phyloP scores from a whole-genome alignment of 35 echinoderm and acorn worm species.

The Stichopus chloronotus region DNA sequence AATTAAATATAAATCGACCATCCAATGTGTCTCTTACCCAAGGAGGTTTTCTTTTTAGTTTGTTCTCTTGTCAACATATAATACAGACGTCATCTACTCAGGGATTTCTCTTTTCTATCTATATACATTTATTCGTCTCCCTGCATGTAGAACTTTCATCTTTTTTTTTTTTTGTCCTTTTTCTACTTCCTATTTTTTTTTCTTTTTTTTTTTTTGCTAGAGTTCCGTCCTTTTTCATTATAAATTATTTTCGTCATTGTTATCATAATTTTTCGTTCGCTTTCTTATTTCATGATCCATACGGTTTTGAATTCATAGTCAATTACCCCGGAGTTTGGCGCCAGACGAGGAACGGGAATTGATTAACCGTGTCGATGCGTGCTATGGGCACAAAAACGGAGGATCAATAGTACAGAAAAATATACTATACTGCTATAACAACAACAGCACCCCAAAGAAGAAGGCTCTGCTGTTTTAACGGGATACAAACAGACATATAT shows the following conservation, averaged over 20 bases:
- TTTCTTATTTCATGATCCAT: constrained; percentile 5
- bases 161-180: neutral
- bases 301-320: constrained; percentile 14
- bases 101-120: too few relatives aligned
- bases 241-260: neutral
- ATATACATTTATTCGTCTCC: too few relatives aligned
- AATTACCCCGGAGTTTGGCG: constrained; percentile 47
- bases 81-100: too few relatives aligned
- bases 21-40: too few relatives aligned
- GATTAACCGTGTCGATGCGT: constrained; percentile 18
- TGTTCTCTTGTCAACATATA: too few relatives aligned
- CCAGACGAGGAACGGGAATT: constrained; percentile 41
- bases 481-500: too few relatives aligned
- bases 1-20: too few relatives aligned
- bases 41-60: too few relatives aligned
- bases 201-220: neutral
- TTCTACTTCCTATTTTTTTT: neutral
- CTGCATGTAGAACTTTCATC: neutral
- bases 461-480: neutral
- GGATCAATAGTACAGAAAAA: neutral
- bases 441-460: neutral
- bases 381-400: neutral
- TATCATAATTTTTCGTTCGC: neutral
- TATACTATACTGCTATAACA: neutral
- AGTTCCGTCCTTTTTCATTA: neutral